Evolutionary conservation across 2,888 invertebrate genomes (phyloP), one percentile per base, ranked within the genome.

Genomic region (Megastigmus dorsalis): DNA sequence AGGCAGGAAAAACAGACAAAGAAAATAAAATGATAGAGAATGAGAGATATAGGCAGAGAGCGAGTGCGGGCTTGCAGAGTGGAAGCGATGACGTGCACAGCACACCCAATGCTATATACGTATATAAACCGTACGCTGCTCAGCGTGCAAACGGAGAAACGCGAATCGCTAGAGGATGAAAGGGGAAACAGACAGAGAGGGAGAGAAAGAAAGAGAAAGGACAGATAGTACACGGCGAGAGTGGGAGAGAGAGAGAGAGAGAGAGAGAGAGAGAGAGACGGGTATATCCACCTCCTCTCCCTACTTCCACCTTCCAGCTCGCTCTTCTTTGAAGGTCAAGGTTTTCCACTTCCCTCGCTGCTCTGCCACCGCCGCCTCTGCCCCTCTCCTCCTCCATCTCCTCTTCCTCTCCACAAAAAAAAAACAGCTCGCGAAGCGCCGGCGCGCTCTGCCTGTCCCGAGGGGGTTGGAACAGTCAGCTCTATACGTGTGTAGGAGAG

Each of bases 291-390:
- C n/a, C n/a, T 78, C 80, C 80, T 80, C 30, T 26, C 15, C 48
- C 23, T 43, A n/a, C 59, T 69, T 20, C 23, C 63, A 23, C 79
- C 81, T 80, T 79, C 77, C 79, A 79, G 75, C 80, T 78, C 76
- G 60, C 71, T 80, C 80, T 81, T 80, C 78, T 82, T 83, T 83
- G 85, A 85, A 87, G 86, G 86, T 87, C 86, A 87, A 87, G 86
- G 86, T 85, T 86, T 83, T 77, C 80, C 80, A 63, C 36, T 50
- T 41, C 65, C 70, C 45, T 18, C 15, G 45, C 13, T 36, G 18
- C 55, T 13, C n/a, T 18, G 36, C 10, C 71, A 23, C 33, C 50
- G 20, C 45, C 23, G 7, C 55, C 36, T n/a, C n/a, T 9, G 36
- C 30, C 10, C n/a, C n/a, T n/a, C n/a, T n/a, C n/a, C n/a, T n/a